These are phyloP conservation scores for Nibea albiflora DNA, from an alignment of 2,113 vertebrate species.

Conservation along the genomic window DNA sequence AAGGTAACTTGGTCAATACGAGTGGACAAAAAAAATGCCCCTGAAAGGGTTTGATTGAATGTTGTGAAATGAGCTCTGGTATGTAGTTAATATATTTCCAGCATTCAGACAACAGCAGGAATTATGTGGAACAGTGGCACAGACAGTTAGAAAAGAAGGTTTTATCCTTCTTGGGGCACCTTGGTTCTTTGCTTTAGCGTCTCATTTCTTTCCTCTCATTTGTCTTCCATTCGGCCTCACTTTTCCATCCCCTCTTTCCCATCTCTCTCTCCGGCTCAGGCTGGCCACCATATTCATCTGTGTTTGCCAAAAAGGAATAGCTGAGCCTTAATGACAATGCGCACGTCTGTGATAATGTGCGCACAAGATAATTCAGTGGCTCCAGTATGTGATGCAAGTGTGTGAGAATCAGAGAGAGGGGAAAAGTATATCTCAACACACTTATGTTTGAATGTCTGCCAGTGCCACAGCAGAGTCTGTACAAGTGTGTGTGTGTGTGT, in stretches of 20 bases:
- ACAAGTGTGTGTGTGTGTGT: constrained; percentile 4
- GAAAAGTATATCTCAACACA: constrained; percentile 1
- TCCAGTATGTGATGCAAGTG: not conserved
- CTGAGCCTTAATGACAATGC: constrained; percentile 17
- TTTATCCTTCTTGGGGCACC: not conserved
- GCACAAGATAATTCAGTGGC: constrained; percentile 8
- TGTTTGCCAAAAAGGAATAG: not conserved
- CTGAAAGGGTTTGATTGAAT: not conserved
- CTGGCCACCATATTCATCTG: constrained; percentile 10
- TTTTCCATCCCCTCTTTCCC: not conserved
- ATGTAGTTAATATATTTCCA: not conserved
- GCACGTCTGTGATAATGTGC: constrained; percentile 2
- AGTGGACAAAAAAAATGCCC: too few relatives aligned
- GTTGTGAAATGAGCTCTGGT: not conserved
- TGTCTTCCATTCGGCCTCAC: not conserved
- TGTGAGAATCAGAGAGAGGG: constrained; percentile 25
- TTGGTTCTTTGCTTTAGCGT: not conserved
- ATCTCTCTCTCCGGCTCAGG: not conserved
- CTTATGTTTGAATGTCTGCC: constrained; percentile 1
- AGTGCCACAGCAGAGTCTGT: not conserved
- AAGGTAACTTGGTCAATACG: too few relatives aligned
- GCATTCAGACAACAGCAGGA: not conserved
- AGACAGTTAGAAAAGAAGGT: not conserved
- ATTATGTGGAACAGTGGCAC: not conserved
- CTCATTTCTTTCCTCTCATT: not conserved